These are phyloP conservation scores for Macrobrachium nipponense DNA, from an alignment of 1,140 invertebrate genomes.

Conservation along the genomic window DNA sequence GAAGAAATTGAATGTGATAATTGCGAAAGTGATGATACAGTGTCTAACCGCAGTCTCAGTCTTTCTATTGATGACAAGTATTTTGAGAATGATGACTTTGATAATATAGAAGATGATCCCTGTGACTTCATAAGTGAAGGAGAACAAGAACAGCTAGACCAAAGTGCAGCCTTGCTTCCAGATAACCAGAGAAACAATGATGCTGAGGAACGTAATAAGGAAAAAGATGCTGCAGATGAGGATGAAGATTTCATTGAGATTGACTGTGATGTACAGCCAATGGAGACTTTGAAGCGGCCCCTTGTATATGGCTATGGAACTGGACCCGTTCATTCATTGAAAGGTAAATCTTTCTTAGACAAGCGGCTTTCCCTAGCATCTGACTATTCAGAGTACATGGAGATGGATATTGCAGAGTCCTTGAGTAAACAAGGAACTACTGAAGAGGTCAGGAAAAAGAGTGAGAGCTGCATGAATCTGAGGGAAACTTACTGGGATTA, in stretches of 20 bases:
- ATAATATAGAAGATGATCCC: neutral
- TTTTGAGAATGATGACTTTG: slow-evolving; percentile 51
- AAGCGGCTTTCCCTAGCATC: slow-evolving; percentile 42
- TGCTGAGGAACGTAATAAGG: neutral
- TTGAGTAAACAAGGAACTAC: neutral
- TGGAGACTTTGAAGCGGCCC: slow-evolving; percentile 47
- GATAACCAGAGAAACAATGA: neutral
- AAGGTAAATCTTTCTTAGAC: neutral
- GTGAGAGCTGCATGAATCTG: slow-evolving; percentile 32
- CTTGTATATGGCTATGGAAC: slow-evolving; percentile 52
- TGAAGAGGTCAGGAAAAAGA: neutral
- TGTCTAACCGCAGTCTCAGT: slow-evolving; percentile 30
- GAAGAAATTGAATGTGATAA: neutral
- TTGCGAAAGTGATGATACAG: neutral
- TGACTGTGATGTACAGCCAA: slow-evolving; percentile 51
- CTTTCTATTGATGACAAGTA: slow-evolving; percentile 43
- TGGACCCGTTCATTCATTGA: slow-evolving; percentile 16
- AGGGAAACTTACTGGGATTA: slow-evolving; percentile 54
- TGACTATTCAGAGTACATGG: slow-evolving; percentile 38
- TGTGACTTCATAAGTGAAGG: neutral
- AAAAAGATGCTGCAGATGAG: neutral
- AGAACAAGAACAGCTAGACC: neutral
- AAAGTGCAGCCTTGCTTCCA: neutral
- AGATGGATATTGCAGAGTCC: slow-evolving; percentile 39
- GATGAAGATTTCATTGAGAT: slow-evolving; percentile 47